These are phyloP conservation scores for Orthonychiurus folsomi DNA, from an alignment of 2,888 invertebrate genomes.

Conservation along the genomic window DNA sequence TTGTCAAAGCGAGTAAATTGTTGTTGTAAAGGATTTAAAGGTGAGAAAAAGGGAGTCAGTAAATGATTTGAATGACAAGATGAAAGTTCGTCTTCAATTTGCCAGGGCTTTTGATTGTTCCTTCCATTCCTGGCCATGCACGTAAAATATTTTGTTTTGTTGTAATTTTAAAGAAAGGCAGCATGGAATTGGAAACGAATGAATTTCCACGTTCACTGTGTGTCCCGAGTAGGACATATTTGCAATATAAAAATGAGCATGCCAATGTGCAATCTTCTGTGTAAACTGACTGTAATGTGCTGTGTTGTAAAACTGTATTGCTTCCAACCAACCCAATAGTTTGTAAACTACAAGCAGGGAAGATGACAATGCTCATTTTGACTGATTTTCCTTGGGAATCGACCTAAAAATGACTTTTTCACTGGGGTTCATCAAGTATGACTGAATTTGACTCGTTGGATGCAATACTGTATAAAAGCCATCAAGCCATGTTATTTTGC, in stretches of 20 bases:
- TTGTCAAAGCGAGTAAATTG: background rate
- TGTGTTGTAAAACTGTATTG: too few species aligned
- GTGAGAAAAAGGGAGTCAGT: too few species aligned
- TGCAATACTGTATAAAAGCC: too few species aligned
- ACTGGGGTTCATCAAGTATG: background rate
- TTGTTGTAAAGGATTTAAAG: too few species aligned
- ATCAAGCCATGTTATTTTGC: too few species aligned
- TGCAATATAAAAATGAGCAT: background rate
- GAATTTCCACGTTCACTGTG: background rate
- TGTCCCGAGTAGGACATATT: background rate
- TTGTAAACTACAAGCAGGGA: background rate
- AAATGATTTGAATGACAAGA: constrained; percentile 1
- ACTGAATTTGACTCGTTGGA: background rate
- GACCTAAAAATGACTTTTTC: background rate
- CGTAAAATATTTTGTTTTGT: background rate
- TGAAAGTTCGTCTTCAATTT: background rate
- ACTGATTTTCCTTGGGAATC: background rate
- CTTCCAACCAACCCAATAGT: too few species aligned
- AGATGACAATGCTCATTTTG: background rate
- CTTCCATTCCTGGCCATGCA: background rate
- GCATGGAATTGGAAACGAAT: too few species aligned
- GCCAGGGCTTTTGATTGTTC: background rate
- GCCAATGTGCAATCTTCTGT: background rate
- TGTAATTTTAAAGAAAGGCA: too few species aligned
- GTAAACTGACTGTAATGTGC: background rate